Evolutionary conservation across 2,888 invertebrate species (phyloP), one percentile per base, ranked within the genome.

Genomic region (Tolmerus cingulatus): DNA sequence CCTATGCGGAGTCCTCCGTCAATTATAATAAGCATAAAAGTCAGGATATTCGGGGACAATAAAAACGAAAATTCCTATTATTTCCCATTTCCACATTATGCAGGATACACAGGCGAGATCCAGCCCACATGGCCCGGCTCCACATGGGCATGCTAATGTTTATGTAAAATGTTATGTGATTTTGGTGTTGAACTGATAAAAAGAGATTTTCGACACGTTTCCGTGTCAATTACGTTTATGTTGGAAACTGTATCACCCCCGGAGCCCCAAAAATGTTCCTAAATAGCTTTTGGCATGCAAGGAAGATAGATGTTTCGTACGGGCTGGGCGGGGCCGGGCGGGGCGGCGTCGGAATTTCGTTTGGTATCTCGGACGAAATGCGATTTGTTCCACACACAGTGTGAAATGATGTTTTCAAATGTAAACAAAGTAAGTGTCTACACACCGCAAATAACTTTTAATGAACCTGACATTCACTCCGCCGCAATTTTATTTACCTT

Each of bases 161-260:
- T 46, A 43, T 79, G 46, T 76, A 76, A 37, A 34, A 40, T 76
- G 34, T 81, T 81, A 82, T 82, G 82, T 82, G 57, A 82, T 82
- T 82, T 82, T 34, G 37, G 55, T 82, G 82, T 30, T 82, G 82
- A 82, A 85, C 74, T 40, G 85, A 74, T 85, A 85, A 85, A 85
- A 85, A 74, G 85, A 74, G 85, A 85, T 85, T 85, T 85, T 74
- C 74, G 74, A 74, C 74, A 85, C 85, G 85, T 85, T 85, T 85
- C 74, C 74, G 85, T 85, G 85, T 85, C 85, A 85, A 85, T 85
- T 85, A 85, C 74, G 74, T 85, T 57, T 74, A 85, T 74, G 74
- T 85, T 85, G 23, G 43, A 74, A 74, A 85, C 37, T 85, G 19
- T 85, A 46, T 74, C 66, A 57, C 14, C 30, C 51, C 51, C 81